These are phyloP conservation scores for Tenodera sinensis DNA, from an alignment of 2,888 invertebrate genomes.

Conservation along the genomic window DNA sequence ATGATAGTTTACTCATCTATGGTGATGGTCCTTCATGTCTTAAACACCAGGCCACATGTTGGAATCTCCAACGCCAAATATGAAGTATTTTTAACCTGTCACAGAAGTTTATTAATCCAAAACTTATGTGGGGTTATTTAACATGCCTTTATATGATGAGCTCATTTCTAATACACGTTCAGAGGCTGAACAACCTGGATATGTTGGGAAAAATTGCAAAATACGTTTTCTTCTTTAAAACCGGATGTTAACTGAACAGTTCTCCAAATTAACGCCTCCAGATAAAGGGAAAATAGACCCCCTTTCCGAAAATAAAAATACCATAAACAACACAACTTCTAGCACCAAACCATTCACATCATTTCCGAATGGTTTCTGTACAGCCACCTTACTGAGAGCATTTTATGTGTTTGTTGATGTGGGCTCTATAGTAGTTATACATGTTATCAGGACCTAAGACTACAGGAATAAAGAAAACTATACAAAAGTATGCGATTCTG, in stretches of 20 bases:
- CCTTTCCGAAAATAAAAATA: not conserved
- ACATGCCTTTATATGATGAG: not conserved
- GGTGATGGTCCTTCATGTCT: not conserved
- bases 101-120: not conserved
- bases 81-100: not conserved
- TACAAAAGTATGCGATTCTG: slow-evolving; percentile 46
- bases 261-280: not conserved
- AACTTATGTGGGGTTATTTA: not conserved
- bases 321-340: not conserved
- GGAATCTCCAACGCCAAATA: not conserved
- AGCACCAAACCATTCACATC: not conserved
- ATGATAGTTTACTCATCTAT: not conserved
- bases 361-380: slow-evolving; percentile 34
- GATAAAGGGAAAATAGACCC: not conserved
- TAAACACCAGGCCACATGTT: not conserved
- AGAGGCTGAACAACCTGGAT: not conserved
- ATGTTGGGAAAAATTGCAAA: not conserved
- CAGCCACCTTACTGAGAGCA: slow-evolving; percentile 43
- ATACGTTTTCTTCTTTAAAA: not conserved
- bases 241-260: not conserved
- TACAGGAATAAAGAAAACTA: slow-evolving; percentile 43
- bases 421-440: slow-evolving; percentile 39
- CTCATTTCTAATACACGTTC: not conserved
- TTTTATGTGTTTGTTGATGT: slow-evolving; percentile 45
- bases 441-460: slow-evolving; percentile 36